Base-by-base conservation (phyloP, 2,888 invertebrate genomes). In the Salticus scenicus region DNA sequence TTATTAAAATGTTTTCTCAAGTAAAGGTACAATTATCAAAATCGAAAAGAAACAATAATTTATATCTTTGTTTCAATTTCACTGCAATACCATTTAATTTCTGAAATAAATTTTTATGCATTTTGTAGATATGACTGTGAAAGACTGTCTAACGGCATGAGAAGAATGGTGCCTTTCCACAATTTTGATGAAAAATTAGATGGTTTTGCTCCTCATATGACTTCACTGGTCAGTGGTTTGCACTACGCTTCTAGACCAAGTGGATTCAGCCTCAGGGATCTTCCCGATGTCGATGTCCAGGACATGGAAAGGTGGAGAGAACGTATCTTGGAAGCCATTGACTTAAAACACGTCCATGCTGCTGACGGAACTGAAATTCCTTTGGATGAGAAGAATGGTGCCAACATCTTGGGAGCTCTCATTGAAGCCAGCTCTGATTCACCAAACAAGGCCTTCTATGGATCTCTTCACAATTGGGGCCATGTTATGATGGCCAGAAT, bases 391-490 rank as follows among this genome's bases (percentile, higher is more conserved):
- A 92, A 92, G 31, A 93, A 92, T 0, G 96, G 96, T 17, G 96
- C 96, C 89, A 95, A 97, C 89, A 92, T 94, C 10, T 92, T 97
- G 28, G 96, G 96, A 12, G 95, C 96, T 90, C 93, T 96, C 89
- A 92, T 97, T 90, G 96, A 96, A 91, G 93, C 95, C 74, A 87
- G 74, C 75, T 63, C 66, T 12, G 93, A 94, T 88, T 94, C 94
- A 88, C 92, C 93, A 27, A 93, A 94, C 90, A 90, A 90, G 63
- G 90, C 92, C 70, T 92, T 91, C 91, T 95, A 94, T 90, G 94
- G 94, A 41, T 88, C 87, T 51, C 92, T 94, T 89, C 91, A 93
- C 88, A 92, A 94, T 67, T 91, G 92, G 87, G 92, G 94, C 78
- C 93, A 93, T 89, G 91, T 92, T 73, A 91, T 94, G 66, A 92